phyloP scores from a whole-genome alignment of 2,797 vertebrate genomes.

The Liasis olivaceus region DNA sequence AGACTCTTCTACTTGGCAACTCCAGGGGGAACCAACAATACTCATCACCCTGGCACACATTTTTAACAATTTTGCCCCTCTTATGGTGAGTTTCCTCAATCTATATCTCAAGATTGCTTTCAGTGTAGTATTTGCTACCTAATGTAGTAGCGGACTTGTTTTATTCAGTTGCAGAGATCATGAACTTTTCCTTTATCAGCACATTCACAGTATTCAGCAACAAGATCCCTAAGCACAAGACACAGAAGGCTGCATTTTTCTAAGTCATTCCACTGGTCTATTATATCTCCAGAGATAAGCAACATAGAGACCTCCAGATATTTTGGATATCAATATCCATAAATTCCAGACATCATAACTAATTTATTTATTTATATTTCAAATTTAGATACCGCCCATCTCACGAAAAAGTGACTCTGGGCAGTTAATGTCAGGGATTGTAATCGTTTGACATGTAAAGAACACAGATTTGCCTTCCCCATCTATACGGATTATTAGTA shows the following conservation, averaged over 20 bases:
- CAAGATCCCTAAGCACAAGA: not conserved
- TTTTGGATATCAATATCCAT: not conserved
- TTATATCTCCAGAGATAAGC: not conserved
- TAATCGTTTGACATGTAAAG: not conserved
- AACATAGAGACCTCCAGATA: not conserved
- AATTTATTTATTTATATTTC: too few species aligned
- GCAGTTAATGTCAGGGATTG: not conserved
- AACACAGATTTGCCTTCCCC: not conserved
- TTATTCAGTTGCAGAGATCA: not conserved
- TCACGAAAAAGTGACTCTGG: too few species aligned
- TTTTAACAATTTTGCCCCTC: conserved; percentile 91
- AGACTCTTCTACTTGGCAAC: conserved; percentile 81
- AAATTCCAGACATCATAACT: not conserved
- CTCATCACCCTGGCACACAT: conserved; percentile 89
- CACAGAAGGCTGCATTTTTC: not conserved
- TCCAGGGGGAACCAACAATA: conserved; percentile 89
- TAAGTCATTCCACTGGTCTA: not conserved
- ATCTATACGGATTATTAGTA: not conserved
- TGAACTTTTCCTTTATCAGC: too few species aligned
- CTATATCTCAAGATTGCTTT: not conserved
- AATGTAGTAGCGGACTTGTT: not conserved
- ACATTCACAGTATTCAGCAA: not conserved
- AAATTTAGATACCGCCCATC: too few species aligned
- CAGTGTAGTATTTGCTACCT: not conserved
- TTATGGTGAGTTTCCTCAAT: conserved; percentile 83